Base-by-base conservation (phyloP, 2,888 invertebrate genomes). In the Eupithecia pulchellata region DNA sequence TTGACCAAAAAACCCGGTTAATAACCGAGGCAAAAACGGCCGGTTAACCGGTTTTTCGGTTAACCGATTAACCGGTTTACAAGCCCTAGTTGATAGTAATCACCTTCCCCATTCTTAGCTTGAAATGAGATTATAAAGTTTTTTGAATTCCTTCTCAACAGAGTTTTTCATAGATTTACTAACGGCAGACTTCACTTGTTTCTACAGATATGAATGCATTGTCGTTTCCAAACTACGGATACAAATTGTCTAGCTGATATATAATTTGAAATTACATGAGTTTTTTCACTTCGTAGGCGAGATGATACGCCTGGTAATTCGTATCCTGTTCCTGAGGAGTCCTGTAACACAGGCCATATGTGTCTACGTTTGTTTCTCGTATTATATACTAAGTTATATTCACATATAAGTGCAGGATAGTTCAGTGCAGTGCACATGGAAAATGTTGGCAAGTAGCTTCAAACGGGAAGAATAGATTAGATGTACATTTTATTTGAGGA, bases 241-340 rank as follows among this genome's bases (percentile, higher is more conserved):
- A 83, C 34, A 86, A 86, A 83, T 83, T 79, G 86, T 89, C 91
- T 93, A 93, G 89, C 90, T 89, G 90, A 91, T 87, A 86, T 83
- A 86, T 86, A 86, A 91, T 86, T 86, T 88, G 84, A 83, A 90
- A 98, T 97, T 98, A 99, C 99, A 99, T 99, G 97, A 99, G 98
- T 96, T 99, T 99, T 98, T 99, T 99, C 96, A 99, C 99, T 98
- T 99, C 99, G 97, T 99, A 99, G 96, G 99, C 98, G 95, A 99
- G 98, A 96, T 99, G 98, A 96, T 98, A 98, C 96, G 98, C 98
- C 96, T 98, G 98, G 96, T 98, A 98, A 96, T 97, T 97, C 95
- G 97, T 97, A 96, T 98, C 97, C 96, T 98, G 97, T 91, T 96
- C 97, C 91, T 95, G 95, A 93, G 96, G 95, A 95, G 96, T 96